Evolutionary conservation across 2,113 vertebrate species (phyloP).

Genomic region (Corythaixoides concolor): DNA sequence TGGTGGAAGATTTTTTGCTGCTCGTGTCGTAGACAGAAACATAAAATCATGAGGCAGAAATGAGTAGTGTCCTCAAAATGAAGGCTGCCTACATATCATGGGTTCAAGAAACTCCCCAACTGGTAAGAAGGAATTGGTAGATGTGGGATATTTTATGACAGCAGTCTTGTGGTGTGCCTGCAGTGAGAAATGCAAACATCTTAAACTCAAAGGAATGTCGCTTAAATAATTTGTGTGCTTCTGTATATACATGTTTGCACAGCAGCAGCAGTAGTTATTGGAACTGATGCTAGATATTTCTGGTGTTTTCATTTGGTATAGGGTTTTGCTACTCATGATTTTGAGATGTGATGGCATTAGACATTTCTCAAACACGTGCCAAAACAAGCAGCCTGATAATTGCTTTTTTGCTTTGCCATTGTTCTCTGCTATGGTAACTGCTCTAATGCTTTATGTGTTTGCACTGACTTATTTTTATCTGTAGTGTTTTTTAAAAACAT

Average conservation of each 20-base stretch:
- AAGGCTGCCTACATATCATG: neutral
- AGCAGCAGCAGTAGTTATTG: neutral
- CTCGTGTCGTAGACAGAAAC: neutral
- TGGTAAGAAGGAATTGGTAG: neutral
- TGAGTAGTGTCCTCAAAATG: neutral
- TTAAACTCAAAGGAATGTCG: slow-evolving; percentile 9
- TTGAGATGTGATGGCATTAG: neutral
- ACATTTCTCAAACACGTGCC: neutral
- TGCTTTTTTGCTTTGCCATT: slow-evolving; percentile 30
- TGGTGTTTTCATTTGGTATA: neutral
- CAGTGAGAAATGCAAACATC: neutral
- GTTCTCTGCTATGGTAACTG: neutral
- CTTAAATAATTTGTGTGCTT: slow-evolving; percentile 28
- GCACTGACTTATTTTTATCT: neutral
- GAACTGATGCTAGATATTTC: neutral
- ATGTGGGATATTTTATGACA: neutral
- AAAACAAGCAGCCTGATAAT: neutral
- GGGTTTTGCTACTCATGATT: neutral
- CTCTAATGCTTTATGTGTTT: slow-evolving; percentile 9
- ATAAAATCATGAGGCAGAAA: neutral
- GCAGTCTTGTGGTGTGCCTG: neutral
- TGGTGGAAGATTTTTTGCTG: neutral
- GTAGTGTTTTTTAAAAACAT: slow-evolving; percentile 2
- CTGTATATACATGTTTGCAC: neutral
- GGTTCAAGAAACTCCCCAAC: neutral